Conservation (phyloP, 2,888 invertebrate species). For the Lumbricus terrestris region DNA sequence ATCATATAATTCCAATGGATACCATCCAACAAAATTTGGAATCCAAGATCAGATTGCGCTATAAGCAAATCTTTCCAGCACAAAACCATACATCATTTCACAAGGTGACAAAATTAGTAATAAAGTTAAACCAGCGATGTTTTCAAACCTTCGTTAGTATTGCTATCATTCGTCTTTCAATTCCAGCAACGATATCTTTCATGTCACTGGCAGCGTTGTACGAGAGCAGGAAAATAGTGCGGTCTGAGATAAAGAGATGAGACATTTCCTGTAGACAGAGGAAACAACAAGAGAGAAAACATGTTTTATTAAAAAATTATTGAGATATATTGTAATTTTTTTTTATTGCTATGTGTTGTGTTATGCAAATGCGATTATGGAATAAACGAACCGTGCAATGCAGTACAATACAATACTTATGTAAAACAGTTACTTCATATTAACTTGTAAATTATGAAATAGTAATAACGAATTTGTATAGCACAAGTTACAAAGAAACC, state of each 20-base stretch:
- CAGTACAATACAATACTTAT: too few species aligned
- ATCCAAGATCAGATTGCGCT: too few species aligned
- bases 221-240: background rate
- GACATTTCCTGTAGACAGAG: background rate
- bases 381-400: too few species aligned
- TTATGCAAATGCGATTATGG: too few species aligned
- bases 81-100: background rate
- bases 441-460: background rate
- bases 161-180: background rate
- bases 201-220: background rate
- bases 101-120: background rate
- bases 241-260: background rate
- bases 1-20: too few species aligned
- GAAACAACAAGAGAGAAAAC: too few species aligned
- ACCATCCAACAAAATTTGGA: background rate
- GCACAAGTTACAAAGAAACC: background rate
- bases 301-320: background rate
- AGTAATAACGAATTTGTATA: background rate
- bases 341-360: too few species aligned
- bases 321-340: too few species aligned
- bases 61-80: background rate
- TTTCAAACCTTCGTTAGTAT: conserved; percentile 18
- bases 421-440: background rate
- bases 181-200: background rate
- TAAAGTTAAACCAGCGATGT: background rate